Evolutionary conservation across 2,113 vertebrate genomes (phyloP).

Genomic region (Globicephala melas): DNA sequence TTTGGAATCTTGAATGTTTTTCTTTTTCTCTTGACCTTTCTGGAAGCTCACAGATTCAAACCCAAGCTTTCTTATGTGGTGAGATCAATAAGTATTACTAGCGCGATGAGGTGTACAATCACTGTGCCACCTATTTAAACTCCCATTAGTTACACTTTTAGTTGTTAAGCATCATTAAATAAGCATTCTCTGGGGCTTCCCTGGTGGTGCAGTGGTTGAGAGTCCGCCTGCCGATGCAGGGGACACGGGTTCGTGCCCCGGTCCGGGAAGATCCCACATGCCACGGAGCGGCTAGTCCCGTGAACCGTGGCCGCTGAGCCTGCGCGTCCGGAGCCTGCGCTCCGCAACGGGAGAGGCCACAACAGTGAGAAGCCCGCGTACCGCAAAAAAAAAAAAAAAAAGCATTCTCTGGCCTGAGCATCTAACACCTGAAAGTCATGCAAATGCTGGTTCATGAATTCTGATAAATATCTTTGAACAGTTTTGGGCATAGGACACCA

Average conservation of each 20-base stretch:
- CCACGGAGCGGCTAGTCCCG: no score
- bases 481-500: neutral
- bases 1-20: neutral
- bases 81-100: slow-evolving; percentile 49
- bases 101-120: slow-evolving; percentile 20
- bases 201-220: no score
- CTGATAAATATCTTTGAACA: slow-evolving; percentile 47
- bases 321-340: no score
- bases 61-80: neutral
- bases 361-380: no score
- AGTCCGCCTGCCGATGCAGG: no score
- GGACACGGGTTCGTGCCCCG: no score
- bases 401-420: slow-evolving; percentile 40
- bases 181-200: slow-evolving; percentile 20
- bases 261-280: no score
- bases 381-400: neutral
- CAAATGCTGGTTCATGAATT: slow-evolving; percentile 63
- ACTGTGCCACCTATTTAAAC: slow-evolving; percentile 57
- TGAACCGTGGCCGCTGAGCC: no score
- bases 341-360: no score
- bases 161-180: slow-evolving; percentile 62
- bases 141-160: slow-evolving; percentile 65
- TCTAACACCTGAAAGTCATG: slow-evolving; percentile 56
- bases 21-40: slow-evolving; percentile 55
- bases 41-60: slow-evolving; percentile 63